Evolutionary conservation across 2,797 vertebrate species (phyloP), one percentile per base, ranked within the genome.

Genomic region (Passerculus sandwichensis): DNA sequence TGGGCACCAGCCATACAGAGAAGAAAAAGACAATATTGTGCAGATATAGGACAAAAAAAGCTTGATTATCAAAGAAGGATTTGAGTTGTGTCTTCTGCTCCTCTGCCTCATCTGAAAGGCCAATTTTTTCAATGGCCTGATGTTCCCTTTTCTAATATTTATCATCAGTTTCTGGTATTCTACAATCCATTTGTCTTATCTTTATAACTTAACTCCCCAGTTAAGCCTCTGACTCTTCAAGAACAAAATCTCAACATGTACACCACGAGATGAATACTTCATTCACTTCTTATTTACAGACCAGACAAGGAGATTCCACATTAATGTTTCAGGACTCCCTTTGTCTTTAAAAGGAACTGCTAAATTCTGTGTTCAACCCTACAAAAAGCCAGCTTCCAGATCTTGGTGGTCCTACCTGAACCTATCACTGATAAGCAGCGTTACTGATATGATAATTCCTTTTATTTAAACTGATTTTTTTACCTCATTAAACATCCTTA

Each of bases 281-380:
- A 29, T 48, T 70, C 19, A 20, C 15, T 40, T 96, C 21, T 75
- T 65, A 30, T 11, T 65, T 36, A 47, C 21, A 18, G 15, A 88
- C 16, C 40, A 65, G 59, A 20, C 19, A 59, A 19, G 26, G 20
- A 61, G 10, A 11, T 73, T 56, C 50, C 50, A 64, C 0, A 0
- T 6, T 13, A 15, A 15, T 7, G 21, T 54, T 21, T 88, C 51
- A 66, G 76, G 25, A 27, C 25, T 76, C 27, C 15, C 50, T 59
- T 10, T 66, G 53, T 27, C 21, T 89, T 83, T 50, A 77, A 25
- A 89, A 83, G 1, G 4, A 85, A 12, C 11, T 45, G 18, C 25
- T 32, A 36, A 36, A 67, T 47, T 64, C 22, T 57, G 5, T n/a
- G 17, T 50, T 66, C 42, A 72, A 45, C 8, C 16, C 32, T 5